A percentile compares a stretch with the other conserved stretches of the same genome.
phyloP scores from a whole-genome alignment of 2,888 invertebrate species.

The Acronicta leporina region DNA sequence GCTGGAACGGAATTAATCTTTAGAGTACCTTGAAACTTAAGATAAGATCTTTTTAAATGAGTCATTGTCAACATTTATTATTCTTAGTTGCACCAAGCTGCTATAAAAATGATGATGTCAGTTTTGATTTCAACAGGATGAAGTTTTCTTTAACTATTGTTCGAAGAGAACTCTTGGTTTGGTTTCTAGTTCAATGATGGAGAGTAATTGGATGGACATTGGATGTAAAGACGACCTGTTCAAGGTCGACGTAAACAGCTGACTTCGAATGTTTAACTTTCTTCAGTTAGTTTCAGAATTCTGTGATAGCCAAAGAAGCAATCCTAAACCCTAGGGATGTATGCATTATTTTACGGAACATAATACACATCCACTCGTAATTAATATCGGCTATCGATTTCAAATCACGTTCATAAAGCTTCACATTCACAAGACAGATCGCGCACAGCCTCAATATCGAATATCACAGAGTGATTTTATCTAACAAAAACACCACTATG shows the following conservation, averaged over 20 bases:
- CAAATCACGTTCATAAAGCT: conserved; percentile 39
- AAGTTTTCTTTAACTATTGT: not conserved
- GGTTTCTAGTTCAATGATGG: no score
- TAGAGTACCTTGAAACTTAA: conserved; percentile 17
- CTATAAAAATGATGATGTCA: conserved; percentile 9
- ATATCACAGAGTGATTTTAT: conserved; percentile 48
- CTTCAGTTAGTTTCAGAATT: no score
- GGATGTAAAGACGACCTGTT: no score
- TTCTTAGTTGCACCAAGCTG: conserved; percentile 10
- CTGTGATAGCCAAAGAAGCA: no score
- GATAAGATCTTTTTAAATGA: conserved; percentile 35
- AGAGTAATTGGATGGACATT: no score
- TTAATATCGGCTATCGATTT: conserved; percentile 45
- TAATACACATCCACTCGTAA: conserved; percentile 35
- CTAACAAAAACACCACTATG: conserved; percentile 60
- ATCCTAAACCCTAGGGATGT: not conserved
- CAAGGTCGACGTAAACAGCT: no score
- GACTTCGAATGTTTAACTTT: no score
- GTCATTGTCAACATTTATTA: conserved; percentile 28
- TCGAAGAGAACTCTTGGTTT: not conserved
- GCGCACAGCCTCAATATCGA: conserved; percentile 34
- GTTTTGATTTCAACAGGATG: conserved; percentile 2
- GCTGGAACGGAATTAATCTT: conserved; percentile 18
- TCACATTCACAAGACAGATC: conserved; percentile 26
- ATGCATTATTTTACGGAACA: conserved; percentile 23